These are phyloP conservation scores for Yponomeuta cagnagella DNA, from an alignment of 2,888 invertebrate genomes.

Conservation along the genomic window DNA sequence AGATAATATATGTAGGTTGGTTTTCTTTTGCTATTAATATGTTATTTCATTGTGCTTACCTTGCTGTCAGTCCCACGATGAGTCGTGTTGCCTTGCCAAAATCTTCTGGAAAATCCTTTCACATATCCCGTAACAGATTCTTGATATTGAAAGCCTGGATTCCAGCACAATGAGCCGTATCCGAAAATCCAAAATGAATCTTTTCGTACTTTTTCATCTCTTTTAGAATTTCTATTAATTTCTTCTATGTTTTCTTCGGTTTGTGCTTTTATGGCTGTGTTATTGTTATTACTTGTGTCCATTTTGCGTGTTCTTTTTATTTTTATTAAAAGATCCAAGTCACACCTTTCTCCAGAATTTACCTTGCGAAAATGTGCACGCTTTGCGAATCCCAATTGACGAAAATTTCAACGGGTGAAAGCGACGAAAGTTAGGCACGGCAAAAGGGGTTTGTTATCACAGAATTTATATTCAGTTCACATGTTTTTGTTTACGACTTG, in stretches of 20 bases:
- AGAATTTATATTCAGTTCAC: conserved; percentile 35
- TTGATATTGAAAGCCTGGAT: conserved; percentile 91
- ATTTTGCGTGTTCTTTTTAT: neutral
- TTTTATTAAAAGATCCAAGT: neutral
- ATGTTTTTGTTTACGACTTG: conserved; percentile 39
- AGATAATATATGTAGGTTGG: neutral
- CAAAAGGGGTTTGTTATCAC: conserved; percentile 35
- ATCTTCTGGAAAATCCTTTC: conserved; percentile 86
- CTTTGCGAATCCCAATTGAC: conserved; percentile 31
- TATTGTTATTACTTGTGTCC: neutral
- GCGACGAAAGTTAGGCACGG: conserved; percentile 35
- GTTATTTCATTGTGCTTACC: conserved; percentile 60
- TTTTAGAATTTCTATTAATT: neutral
- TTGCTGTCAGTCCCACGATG: conserved; percentile 85
- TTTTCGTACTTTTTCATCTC: conserved; percentile 40
- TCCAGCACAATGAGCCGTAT: conserved; percentile 97
- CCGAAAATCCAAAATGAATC: conserved; percentile 92
- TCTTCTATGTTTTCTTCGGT: neutral
- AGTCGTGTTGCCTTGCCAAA: conserved; percentile 94
- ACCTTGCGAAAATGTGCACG: conserved; percentile 21
- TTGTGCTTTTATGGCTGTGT: neutral
- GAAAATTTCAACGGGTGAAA: conserved; percentile 30
- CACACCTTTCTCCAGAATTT: conserved; percentile 12
- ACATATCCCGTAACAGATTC: conserved; percentile 89
- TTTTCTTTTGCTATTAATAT: too few species aligned